Percentiles rank a stretch among this genome's conserved stretches.
Conservation (phyloP, 1,140 invertebrate species). For the Mycetomoellerius zeteki region DNA sequence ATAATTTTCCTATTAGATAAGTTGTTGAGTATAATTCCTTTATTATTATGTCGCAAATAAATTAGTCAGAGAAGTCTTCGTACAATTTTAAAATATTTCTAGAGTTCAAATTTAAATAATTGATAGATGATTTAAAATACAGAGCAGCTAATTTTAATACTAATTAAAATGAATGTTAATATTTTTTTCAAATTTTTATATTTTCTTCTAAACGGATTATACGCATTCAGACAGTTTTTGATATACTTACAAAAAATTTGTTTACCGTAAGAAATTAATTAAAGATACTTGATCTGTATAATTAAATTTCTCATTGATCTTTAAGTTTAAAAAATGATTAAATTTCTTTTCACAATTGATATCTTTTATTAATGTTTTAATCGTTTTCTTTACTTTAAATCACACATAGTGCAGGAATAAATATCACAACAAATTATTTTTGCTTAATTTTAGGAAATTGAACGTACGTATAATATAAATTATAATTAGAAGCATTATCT, state of each 20-base stretch:
- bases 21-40: neutral
- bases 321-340: neutral
- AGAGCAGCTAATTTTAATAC: neutral
- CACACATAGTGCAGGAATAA: neutral
- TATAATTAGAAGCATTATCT: neutral
- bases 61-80: neutral
- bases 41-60: neutral
- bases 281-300: no score
- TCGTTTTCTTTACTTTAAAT: slow-evolving; percentile 1
- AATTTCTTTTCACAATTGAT: neutral
- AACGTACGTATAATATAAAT: neutral
- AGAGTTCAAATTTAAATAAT: neutral
- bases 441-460: neutral
- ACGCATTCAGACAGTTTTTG: neutral
- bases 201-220: neutral
- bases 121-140: neutral
- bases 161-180: neutral
- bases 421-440: neutral
- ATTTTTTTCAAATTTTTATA: neutral
- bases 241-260: no score
- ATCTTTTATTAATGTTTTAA: neutral
- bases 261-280: no score
- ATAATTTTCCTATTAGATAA: neutral
- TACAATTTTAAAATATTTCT: no score
- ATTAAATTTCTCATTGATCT: no score